Evolutionary conservation across 2,888 invertebrate genomes (phyloP).

Genomic region (Ariolimax columbianus): DNA sequence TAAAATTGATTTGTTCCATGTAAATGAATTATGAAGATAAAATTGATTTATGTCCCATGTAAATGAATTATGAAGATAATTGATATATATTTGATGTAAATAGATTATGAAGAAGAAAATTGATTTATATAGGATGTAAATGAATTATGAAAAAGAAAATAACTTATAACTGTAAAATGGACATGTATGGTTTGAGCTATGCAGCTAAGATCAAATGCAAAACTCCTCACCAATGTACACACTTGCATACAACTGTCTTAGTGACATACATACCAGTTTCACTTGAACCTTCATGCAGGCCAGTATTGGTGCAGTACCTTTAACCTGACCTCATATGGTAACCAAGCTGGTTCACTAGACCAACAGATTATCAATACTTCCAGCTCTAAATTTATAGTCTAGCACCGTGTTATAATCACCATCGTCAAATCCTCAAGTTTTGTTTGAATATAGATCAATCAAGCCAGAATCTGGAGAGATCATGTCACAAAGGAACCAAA

Average conservation of each 20-base stretch:
- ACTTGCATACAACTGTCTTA: background rate
- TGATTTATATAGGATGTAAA: background rate
- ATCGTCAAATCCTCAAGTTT: background rate
- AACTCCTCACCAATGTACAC: background rate
- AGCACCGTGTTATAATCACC: conserved; percentile 1
- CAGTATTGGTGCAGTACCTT: background rate
- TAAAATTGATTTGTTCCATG: background rate
- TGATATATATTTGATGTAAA: background rate
- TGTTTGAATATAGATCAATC: background rate
- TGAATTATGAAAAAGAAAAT: background rate
- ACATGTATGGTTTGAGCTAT: conserved; percentile 1
- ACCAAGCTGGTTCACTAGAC: background rate
- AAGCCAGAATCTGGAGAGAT: background rate
- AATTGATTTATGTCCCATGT: background rate
- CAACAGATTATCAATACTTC: background rate
- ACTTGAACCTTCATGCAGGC: background rate
- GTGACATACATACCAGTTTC: background rate
- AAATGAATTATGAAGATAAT: no score
- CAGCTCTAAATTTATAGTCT: background rate
- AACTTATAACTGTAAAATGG: background rate
- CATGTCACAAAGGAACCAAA: background rate
- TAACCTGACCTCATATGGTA: background rate
- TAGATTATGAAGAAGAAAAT: no score
- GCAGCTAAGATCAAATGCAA: background rate
- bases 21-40: background rate